Evolutionary conservation across 2,888 invertebrate species (phyloP), one percentile per base, ranked within the genome.

Genomic region (Hirtodrosophila confusa): DNA sequence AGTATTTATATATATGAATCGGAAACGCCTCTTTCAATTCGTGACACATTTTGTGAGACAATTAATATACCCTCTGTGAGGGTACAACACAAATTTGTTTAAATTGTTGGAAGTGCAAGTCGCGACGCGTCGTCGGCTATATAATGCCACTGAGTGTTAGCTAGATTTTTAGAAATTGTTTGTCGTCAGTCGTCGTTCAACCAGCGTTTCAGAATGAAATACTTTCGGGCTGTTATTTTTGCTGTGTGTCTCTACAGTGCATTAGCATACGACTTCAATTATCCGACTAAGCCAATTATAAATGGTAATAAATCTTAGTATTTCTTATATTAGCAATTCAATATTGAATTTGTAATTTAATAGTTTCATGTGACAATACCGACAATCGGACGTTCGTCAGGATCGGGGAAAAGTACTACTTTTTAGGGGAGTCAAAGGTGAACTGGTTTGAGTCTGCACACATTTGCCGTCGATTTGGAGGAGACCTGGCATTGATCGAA

Each of bases 401-500:
- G 23, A 56, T 75, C 23, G 62, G 72, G 4, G 11, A 54, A 9
- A 75, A 69, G 7, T 53, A 75, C 43, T 75, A 75, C 29, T 62
- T 62, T 12, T 7, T 56, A 7, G 71, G 47, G 1, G 5, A 11
- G 5, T 31, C 27, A 2, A 63, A 55, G 31, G 29, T 56, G 1
- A 69, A 2, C 24, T 75, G 75, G 75, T 60, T 75, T 7, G 39
- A 57, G 0, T 37, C 75, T 1, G 55, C 54, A 1, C 75, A 75
- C 17, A 11, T 35, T 3, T 75, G 75, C 10, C 75, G 75, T 9
- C 40, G 39, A 29, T 44, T 10, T 47, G 62, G 56, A 6, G 75
- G 75, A 3, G 71, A 75, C 6, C 56, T 75, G 53, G 75, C 72
- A 0, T 3, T 48, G 6, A 75, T 75, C 12, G 56, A 72, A 31